Conservation (phyloP, 2,888 invertebrate genomes). For the Spisula solida region DNA sequence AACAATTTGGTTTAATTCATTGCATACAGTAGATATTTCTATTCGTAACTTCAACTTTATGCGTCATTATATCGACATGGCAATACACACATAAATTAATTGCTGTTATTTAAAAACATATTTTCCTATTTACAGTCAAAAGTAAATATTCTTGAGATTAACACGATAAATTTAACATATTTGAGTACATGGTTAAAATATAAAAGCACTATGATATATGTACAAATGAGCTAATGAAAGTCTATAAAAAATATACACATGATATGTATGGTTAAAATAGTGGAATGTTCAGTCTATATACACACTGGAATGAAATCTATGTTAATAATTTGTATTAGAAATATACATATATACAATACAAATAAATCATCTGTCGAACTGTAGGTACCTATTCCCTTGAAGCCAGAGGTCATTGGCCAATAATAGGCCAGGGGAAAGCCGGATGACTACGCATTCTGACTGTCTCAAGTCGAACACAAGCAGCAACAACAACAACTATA, state of each 20-base stretch:
- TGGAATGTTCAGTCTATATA: background rate
- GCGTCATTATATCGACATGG: too few relatives aligned
- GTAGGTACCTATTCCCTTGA: too few relatives aligned
- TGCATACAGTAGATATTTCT: background rate
- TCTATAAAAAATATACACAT: slow-evolving; percentile 22
- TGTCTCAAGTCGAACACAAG: too few relatives aligned
- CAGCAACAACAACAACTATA: too few relatives aligned
- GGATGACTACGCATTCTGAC: too few relatives aligned
- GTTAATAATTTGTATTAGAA: background rate
- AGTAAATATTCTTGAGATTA: background rate
- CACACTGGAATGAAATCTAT: background rate
- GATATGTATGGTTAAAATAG: background rate
- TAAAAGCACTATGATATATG: slow-evolving; percentile 1
- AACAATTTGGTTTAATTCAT: background rate
- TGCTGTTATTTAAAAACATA: background rate
- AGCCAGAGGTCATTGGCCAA: too few relatives aligned
- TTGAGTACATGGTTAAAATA: background rate
- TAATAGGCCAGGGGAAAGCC: too few relatives aligned
- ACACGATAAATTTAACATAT: background rate
- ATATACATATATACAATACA: slow-evolving; percentile 24
- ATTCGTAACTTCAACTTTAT: background rate
- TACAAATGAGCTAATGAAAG: background rate
- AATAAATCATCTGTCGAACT: background rate
- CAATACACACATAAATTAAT: too few relatives aligned
- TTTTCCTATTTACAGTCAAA: background rate